Evolutionary conservation across 2,113 vertebrate species (phyloP), one percentile per base, ranked within the genome.

Genomic region (Epinephelus cyanopodus): DNA sequence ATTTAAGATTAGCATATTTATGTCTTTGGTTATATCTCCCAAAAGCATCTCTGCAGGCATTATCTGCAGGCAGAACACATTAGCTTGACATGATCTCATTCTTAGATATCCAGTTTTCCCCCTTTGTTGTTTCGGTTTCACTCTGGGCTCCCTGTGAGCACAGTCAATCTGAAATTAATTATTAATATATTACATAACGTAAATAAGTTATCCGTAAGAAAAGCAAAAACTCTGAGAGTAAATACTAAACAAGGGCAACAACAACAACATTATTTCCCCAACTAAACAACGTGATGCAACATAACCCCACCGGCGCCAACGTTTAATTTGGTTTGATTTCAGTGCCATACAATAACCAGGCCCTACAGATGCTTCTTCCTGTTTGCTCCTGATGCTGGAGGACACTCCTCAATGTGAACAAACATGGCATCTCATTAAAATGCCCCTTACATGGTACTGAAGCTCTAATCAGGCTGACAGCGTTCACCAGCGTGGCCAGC

Each of bases 401-500:
- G 80, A 84, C 76, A 67, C 81, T 70, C 77, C 67, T 75, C 74
- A 81, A 37, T 18, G 27, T 80, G 74, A 84, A 17, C 80, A 76
- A 89, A 89, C 77, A 78, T 65, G 67, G 79, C 80, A 87, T 76
- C 79, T 88, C 77, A 87, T 93, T 88, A 79, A 83, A 79, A 84
- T 50, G 71, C 64, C 42, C 50, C 77, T 23, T 69, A 64, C 79
- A 81, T 25, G 70, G 47, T 18, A 6, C 37, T 14, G 50, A 57
- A 33, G 72, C 69, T 47, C 73, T 68, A 83, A 86, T 76, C 79
- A 79, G 72, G 37, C 65, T 81, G 85, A 82, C 92, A 89, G 62
- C 58, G 6, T 17, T 85, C 79, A 85, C 74, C 52, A 74, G 82
- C 53, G 12, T 82, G 77, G 68, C 56, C 62, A 2, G 56, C 21